Conservation (phyloP, 2,113 vertebrate species). For the Catharus fuscescens region DNA sequence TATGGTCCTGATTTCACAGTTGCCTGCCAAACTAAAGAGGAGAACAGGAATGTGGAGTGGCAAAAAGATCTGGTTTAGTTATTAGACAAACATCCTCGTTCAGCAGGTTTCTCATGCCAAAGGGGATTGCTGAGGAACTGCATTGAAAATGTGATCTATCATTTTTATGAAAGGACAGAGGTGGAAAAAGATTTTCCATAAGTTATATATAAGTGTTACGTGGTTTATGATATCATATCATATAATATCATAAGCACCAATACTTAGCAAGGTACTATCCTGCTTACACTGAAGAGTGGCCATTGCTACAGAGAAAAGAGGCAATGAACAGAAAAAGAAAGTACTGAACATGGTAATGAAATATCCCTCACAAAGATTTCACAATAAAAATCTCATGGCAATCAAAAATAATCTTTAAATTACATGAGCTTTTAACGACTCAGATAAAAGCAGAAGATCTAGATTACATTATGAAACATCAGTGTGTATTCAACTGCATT, state of each 20-base stretch:
- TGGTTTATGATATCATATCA: not conserved
- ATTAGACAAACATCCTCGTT: not conserved
- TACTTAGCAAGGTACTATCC: not conserved
- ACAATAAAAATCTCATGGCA: not conserved
- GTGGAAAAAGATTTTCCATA: not conserved
- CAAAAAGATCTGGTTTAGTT: not conserved
- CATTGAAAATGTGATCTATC: not conserved
- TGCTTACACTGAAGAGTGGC: not conserved
- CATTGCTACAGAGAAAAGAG: not conserved
- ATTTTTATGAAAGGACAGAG: not conserved
- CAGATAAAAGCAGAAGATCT: constrained; percentile 25
- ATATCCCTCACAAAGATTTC: not conserved
- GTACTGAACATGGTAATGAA: not conserved
- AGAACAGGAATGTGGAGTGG: not conserved
- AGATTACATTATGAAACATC: constrained; percentile 22
- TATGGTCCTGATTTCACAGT: not conserved
- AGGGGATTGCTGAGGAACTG: not conserved
- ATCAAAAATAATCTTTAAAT: constrained; percentile 33
- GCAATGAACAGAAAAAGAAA: constrained; percentile 3
- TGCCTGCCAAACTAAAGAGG: not conserved
- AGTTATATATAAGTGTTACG: not conserved
- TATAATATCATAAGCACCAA: not conserved
- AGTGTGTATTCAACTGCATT: constrained; percentile 43
- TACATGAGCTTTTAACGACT: constrained; percentile 31
- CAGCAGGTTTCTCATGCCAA: not conserved